Conservation (phyloP, 2,113 vertebrate species). For the Takifugu bimaculatus region DNA sequence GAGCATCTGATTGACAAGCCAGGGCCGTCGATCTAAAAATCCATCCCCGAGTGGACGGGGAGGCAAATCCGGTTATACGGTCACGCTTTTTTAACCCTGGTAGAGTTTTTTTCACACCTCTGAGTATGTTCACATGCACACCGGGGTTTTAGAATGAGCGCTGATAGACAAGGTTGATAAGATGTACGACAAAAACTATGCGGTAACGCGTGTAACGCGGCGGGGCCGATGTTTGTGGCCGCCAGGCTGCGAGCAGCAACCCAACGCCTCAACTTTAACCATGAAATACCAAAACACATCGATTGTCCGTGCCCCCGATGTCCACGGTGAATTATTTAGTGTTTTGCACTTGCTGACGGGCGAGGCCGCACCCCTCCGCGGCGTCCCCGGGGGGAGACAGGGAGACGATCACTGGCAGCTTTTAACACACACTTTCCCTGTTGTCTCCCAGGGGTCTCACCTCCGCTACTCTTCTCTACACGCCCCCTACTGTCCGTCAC, state of each 20-base stretch:
- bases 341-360: conserved; percentile 30
- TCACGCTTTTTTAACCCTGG: too few relatives aligned
- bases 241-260: conserved; percentile 5
- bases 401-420: conserved; percentile 16
- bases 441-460: conserved; percentile 21
- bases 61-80: too few relatives aligned
- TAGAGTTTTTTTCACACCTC: too few relatives aligned
- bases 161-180: too few relatives aligned
- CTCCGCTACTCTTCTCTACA: conserved; percentile 6
- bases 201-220: background rate
- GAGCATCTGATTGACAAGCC: too few relatives aligned
- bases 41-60: too few relatives aligned
- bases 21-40: too few relatives aligned
- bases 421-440: conserved; percentile 24
- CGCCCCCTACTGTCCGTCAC: background rate
- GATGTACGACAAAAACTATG: too few relatives aligned
- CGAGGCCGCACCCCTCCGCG: background rate
- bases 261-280: conserved; percentile 12
- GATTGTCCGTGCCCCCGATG: conserved; percentile 17
- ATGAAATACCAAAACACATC: conserved; percentile 41
- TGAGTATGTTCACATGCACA: too few relatives aligned
- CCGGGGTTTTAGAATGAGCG: too few relatives aligned
- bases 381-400: background rate
- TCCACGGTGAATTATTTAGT: conserved; percentile 51
- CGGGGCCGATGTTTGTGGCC: conserved; percentile 9